Base-by-base conservation (phyloP, 2,888 invertebrate species). In the Nipponacmea schrenckii region DNA sequence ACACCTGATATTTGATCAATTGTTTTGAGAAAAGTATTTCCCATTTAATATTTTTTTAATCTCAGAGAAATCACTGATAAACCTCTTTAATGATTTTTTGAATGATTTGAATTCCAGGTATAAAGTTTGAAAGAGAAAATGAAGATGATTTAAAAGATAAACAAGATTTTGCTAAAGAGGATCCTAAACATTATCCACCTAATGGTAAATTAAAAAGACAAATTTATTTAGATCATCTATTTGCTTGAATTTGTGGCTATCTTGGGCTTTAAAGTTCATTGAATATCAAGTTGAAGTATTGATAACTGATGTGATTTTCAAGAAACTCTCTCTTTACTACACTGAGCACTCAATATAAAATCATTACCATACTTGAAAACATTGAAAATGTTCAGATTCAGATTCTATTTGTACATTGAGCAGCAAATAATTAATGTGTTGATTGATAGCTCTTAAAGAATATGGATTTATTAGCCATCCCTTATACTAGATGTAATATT, bases 131-230 rank as follows among this genome's bases (percentile, higher is more conserved):
- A 88, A 91, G 92, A 62, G 97, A 97, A 88, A 97, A 97, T 89
- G 94, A 96, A 83, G 92, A 93, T 64, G 95, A 97, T 74, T 89
- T 96, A 0, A 95, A 95, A 85, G 94, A 96, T 85, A 93, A 93
- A 87, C 89, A 94, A 68, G 95, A 96, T 88, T 95, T 94, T 86
- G 91, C 91, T 68, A 90, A 91, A 2, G 77, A 79, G 66, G 77
- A 80, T 44, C 93, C 93, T 0, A 84, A 90, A 4, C 93, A 95
- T 86, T 96, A 96, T 90, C 96, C 96, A 0, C 86, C 91, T 64
- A 89, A 91, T 79, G 89, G 92, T 92, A 89, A 84, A 72, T 26
- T n/a, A n/a, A n/a, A n/a, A n/a, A n/a, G n/a, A n/a, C n/a, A 45
- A 56, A 48, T 44, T 39, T 31, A 39, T 2, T 39, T 39, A 48